Evolutionary conservation across 2,888 invertebrate genomes (phyloP), one percentile per base, ranked within the genome.

Genomic region (Hypercompe scribonia): DNA sequence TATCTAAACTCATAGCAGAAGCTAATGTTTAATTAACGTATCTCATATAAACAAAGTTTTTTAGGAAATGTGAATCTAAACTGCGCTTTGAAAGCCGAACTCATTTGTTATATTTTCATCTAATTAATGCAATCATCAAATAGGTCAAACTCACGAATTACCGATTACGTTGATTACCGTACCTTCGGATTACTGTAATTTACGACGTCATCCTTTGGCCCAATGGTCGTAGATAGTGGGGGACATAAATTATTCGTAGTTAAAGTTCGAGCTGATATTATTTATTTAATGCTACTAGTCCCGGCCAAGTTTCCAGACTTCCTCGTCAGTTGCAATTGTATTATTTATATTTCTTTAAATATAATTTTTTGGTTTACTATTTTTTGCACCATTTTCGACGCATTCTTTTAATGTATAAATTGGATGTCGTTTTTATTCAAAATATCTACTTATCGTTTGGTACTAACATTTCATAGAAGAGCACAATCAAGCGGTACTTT

Each of bases 231-330:
- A 78, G 80, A 81, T 85, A 86, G 84, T 82, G 81, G 77, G 73
- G 50, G 50, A 74, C 78, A 87, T 88, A 86, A 86, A 87, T 87
- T 84, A 88, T 87, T 84, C 81, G 77, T 70, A 78, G 76, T 72
- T 80, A 74, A 83, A 86, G 79, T 85, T 86, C 72, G 74, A 71
- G 72, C 76, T 81, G 79, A 69, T 83, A 86, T 86, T 84, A 87
- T 87, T 86, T 86, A 88, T 87, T 87, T 84, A 87, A 79, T 68
- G 70, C 68, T 70, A 64, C 76, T 76, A 72, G 79, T 74, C 77
- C 66, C 67, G 65, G 42, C 65, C 74, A 80, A 85, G 75, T 86
- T 84, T 71, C 31, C 67, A 64, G 63, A 36, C 70, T 42, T n/a
- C 36, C n/a, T 61, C 39, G 7, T 4, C 24, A 21, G 66, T 13